phyloP scores from a whole-genome alignment of 2,888 invertebrate species.

The Sclerodermus sp. region DNA sequence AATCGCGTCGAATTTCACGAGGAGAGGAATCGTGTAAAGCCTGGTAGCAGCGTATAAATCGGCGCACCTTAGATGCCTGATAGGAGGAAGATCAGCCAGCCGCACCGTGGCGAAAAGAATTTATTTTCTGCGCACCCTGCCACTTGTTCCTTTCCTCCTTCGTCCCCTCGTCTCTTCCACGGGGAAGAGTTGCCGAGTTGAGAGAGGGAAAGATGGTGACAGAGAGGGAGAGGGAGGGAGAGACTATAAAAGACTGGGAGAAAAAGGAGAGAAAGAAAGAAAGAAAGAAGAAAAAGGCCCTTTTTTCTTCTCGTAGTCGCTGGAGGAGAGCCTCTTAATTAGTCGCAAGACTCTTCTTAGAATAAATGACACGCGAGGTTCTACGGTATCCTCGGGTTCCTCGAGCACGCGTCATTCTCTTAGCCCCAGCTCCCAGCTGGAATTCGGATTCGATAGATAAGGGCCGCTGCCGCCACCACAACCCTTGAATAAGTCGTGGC shows the following conservation, averaged over 20 bases:
- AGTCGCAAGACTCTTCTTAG: background rate
- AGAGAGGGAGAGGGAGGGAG: slow-evolving; percentile 10
- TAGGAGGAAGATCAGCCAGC: slow-evolving; percentile 16
- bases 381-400: too few species aligned
- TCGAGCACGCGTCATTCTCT: too few species aligned
- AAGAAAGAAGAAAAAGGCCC: slow-evolving; percentile 14
- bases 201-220: slow-evolving; percentile 24
- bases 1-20: slow-evolving; percentile 18
- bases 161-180: slow-evolving; percentile 10
- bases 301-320: too few species aligned
- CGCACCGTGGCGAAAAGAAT: background rate
- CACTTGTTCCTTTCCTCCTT: slow-evolving; percentile 7
- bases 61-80: slow-evolving; percentile 27
- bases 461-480: too few species aligned
- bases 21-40: slow-evolving; percentile 16
- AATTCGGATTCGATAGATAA: too few species aligned
- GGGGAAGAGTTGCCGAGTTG: slow-evolving; percentile 23
- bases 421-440: too few species aligned
- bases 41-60: slow-evolving; percentile 27
- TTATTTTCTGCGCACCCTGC: background rate
- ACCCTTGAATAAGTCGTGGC: too few species aligned
- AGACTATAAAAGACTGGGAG: too few species aligned
- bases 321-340: slow-evolving; percentile 7
- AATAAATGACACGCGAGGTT: too few species aligned
- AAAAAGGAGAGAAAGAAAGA: slow-evolving; percentile 8